Evolutionary conservation across 2,888 invertebrate species (phyloP).

Genomic region (Diadegma fenestrale): DNA sequence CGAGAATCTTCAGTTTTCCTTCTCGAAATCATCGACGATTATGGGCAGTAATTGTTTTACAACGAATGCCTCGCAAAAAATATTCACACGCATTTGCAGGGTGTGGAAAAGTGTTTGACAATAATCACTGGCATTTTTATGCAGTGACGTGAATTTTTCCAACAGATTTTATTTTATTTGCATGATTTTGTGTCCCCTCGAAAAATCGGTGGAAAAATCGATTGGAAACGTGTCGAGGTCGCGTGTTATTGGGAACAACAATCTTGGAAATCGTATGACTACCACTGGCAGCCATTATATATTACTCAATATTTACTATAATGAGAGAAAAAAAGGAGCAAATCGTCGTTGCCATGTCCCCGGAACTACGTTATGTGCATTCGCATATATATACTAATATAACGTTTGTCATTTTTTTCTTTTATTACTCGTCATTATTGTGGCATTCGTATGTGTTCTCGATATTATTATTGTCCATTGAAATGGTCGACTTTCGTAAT

Average conservation of each 20-base stretch:
- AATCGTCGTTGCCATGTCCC: slow-evolving; percentile 36
- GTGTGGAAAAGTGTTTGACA: not conserved
- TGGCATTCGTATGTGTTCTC: slow-evolving; percentile 21
- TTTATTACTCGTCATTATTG: slow-evolving; percentile 30
- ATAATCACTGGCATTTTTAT: not conserved
- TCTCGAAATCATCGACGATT: not conserved
- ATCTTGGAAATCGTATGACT: slow-evolving; percentile 45
- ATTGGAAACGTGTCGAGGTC: slow-evolving; percentile 17
- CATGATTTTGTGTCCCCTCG: not conserved
- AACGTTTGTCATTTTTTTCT: slow-evolving; percentile 34
- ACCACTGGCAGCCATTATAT: slow-evolving; percentile 53
- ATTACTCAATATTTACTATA: slow-evolving; percentile 43
- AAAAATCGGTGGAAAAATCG: slow-evolving; percentile 31
- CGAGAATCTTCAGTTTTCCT: not conserved
- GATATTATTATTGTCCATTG: slow-evolving; percentile 21
- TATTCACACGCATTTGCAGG: not conserved
- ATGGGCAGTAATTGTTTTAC: slow-evolving; percentile 4
- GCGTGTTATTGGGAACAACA: slow-evolving; percentile 18
- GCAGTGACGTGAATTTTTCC: slow-evolving; percentile 28
- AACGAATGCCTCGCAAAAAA: not conserved
- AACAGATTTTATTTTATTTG: not conserved
- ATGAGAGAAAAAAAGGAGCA: slow-evolving; percentile 38
- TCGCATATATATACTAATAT: slow-evolving; percentile 56
- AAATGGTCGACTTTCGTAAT: slow-evolving; percentile 18
- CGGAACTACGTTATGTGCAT: slow-evolving; percentile 70